phyloP scores from a whole-genome alignment of 1,140 invertebrate genomes.

The Stegodyphus dumicola region DNA sequence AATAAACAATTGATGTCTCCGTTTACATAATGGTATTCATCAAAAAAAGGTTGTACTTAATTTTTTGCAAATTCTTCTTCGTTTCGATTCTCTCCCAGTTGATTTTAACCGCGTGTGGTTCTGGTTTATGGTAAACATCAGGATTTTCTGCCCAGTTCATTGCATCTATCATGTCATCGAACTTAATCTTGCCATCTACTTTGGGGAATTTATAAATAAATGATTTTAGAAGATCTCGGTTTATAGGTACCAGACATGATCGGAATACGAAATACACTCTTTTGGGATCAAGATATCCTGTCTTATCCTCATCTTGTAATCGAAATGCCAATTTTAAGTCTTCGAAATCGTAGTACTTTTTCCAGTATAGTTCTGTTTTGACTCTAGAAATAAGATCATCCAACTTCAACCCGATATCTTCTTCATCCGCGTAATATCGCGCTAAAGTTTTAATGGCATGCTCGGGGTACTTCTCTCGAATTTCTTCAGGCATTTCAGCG shows the following conservation, averaged over 20 bases:
- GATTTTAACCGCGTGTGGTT: conserved; percentile 11
- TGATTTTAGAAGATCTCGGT: conserved; percentile 38
- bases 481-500: conserved; percentile 5
- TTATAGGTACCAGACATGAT: conserved; percentile 3
- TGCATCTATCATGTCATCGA: too few species aligned
- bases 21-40: background rate
- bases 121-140: background rate
- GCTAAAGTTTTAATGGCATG: conserved; percentile 29
- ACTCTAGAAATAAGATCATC: background rate
- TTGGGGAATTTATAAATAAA: conserved; percentile 31
- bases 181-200: background rate
- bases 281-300: conserved; percentile 2
- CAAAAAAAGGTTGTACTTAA: conserved; percentile 36
- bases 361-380: conserved; percentile 27
- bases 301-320: conserved; percentile 23
- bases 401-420: conserved; percentile 11
- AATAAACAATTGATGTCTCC: too few species aligned
- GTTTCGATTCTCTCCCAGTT: conserved; percentile 52
- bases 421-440: conserved; percentile 12
- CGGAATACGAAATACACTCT: conserved; percentile 31
- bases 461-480: conserved; percentile 1
- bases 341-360: conserved; percentile 39
- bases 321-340: conserved; percentile 20
- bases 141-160: background rate
- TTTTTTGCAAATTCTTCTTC: conserved; percentile 25